These are phyloP conservation scores for Puntigrus tetrazona DNA, from an alignment of 2,113 vertebrate genomes.

Conservation along the genomic window DNA sequence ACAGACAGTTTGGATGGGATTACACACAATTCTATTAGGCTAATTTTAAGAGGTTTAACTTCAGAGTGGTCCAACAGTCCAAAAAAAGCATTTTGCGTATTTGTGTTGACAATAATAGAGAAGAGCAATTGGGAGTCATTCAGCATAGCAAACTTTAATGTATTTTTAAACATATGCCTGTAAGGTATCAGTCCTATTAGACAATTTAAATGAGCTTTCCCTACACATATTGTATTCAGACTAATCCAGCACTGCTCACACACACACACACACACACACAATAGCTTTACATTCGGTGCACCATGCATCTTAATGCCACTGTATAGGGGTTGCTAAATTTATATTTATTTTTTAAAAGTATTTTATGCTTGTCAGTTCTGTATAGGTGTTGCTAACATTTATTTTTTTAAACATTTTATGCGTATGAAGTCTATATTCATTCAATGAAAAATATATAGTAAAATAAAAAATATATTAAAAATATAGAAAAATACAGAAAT, in stretches of 20 bases:
- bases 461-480: too few relatives aligned
- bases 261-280: background rate
- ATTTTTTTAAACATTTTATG: background rate
- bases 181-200: background rate
- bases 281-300: background rate
- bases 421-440: too few relatives aligned
- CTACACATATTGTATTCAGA: background rate
- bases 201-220: background rate
- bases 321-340: background rate
- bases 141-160: background rate
- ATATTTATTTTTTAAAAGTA: background rate
- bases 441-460: too few relatives aligned
- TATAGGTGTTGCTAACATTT: background rate
- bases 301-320: background rate
- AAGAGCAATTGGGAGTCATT: background rate
- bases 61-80: background rate
- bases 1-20: slow-evolving; percentile 9
- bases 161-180: background rate
- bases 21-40: slow-evolving; percentile 10
- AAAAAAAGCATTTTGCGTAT: background rate
- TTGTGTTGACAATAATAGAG: background rate
- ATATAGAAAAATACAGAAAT: too few relatives aligned
- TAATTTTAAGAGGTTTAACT: slow-evolving; percentile 13
- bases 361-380: background rate
- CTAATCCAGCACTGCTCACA: background rate